Base-by-base conservation (phyloP, 2,797 vertebrate species). In the Cyprinella venusta region DNA sequence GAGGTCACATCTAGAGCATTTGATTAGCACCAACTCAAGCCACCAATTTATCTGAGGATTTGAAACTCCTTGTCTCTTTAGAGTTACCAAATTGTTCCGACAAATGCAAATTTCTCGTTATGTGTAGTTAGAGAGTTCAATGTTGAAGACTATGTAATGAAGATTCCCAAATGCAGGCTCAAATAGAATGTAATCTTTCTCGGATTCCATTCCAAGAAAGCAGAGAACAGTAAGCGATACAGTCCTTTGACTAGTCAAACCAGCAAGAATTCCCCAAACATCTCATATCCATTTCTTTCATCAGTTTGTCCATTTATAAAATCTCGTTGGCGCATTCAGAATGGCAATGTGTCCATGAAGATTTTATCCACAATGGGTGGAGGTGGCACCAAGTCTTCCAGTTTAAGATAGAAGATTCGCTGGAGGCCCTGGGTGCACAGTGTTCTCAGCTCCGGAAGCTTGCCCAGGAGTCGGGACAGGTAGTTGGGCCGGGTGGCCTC, bases 361-460 rank as follows among this genome's bases (percentile, higher is more conserved):
- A 99, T 98, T 93, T 98, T 98, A 86, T 99, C 97, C 0, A 99
- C 96, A 0, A 99, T 97, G 38, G 97, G 97, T 0, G 98, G 98
- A 0, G 97, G 97, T 0, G 98, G 97, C 65, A 98, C 97, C 86
- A 99, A 88, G 87, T 99, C 96, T 90, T 98, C 98, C 87, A 99
- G 94, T 91, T 99, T 99, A 92, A 99, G 95, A 94, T 98, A 99
- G 92, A 99, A 98, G 90, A 99, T 98, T 59, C 98, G 96, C 91
- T 99, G 98, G 19, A 97, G 94, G 85, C 98, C 98, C 89, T 99
- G 98, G 54, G 96, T 98, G 90, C 97, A 97, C 69, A 99, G 95
- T 84, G 97, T 98, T 88, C 97, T 95, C 85, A 99, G 94, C 91
- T 99, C 98, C 0, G 98, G 97, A 79, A 99, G 95, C 88, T 98